Evolutionary conservation across 2,113 vertebrate genomes (phyloP).

Genomic region (Synchiropus splendidus): DNA sequence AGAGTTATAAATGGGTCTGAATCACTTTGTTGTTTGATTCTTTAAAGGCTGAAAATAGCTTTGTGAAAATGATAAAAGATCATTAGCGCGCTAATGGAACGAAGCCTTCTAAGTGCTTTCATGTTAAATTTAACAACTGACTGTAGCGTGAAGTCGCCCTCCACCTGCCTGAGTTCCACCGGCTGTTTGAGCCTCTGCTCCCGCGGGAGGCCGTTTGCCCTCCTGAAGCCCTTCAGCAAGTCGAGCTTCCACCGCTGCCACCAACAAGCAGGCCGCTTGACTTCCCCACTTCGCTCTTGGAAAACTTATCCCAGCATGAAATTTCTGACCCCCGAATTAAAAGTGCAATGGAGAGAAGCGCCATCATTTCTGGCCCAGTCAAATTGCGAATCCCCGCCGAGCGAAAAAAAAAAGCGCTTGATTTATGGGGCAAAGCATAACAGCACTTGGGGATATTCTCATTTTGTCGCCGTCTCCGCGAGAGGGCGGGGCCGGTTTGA

Average conservation of each 20-base stretch:
- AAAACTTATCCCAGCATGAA: slow-evolving; percentile 23
- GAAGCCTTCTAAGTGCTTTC: too few relatives aligned
- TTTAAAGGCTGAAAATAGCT: too few relatives aligned
- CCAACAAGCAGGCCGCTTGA: slow-evolving; percentile 33
- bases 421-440: slow-evolving; percentile 34
- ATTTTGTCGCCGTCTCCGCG: slow-evolving; percentile 14
- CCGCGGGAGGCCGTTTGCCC: slow-evolving; percentile 33
- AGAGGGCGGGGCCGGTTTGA: slow-evolving; percentile 18
- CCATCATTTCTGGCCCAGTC: slow-evolving; percentile 3
- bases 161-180: slow-evolving; percentile 11
- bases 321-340: slow-evolving; percentile 18
- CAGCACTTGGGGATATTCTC: slow-evolving; percentile 22
- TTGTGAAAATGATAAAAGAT: too few relatives aligned
- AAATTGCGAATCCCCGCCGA: slow-evolving; percentile 11
- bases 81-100: too few relatives aligned
- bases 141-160: too few relatives aligned
- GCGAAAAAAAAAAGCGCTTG: slow-evolving; percentile 8
- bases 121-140: too few relatives aligned
- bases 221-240: slow-evolving; percentile 47
- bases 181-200: slow-evolving; percentile 24
- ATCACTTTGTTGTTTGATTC: too few relatives aligned
- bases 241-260: slow-evolving; percentile 13
- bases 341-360: slow-evolving; percentile 10
- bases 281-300: slow-evolving; percentile 32
- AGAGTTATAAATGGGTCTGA: too few relatives aligned